Conservation (phyloP, 2,797 vertebrate genomes). For the Anas bahamensis region DNA sequence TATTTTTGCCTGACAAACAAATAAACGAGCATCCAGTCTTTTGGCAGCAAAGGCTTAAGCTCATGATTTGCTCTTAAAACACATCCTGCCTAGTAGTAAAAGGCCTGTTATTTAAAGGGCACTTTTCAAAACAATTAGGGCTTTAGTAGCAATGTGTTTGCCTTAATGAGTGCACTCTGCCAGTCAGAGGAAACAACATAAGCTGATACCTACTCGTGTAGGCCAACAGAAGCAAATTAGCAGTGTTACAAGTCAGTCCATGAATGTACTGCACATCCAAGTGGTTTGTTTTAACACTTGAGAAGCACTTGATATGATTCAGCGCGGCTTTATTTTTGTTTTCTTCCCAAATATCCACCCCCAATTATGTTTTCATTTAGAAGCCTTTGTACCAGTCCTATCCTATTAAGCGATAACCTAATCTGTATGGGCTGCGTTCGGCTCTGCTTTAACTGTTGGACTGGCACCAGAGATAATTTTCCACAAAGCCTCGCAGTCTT, state of each 20-base stretch:
- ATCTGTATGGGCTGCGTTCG: neutral
- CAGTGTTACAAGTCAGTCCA: neutral
- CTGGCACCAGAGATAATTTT: neutral
- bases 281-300: neutral
- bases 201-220: constrained; percentile 6
- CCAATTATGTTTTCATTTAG: neutral
- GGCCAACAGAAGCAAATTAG: constrained; percentile 19
- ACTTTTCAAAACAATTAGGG: constrained; percentile 57
- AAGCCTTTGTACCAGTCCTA: neutral
- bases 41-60: constrained; percentile 27
- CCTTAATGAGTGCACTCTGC: constrained; percentile 32
- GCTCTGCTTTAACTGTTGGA: neutral
- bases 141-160: constrained; percentile 39
- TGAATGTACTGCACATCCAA: neutral
- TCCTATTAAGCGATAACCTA: neutral
- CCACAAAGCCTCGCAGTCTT: neutral
- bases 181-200: constrained; percentile 19
- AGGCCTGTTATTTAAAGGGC: constrained; percentile 49
- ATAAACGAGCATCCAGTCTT: neutral
- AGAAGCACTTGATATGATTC: neutral
- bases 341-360: neutral
- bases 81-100: constrained; percentile 18
- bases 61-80: constrained; percentile 20
- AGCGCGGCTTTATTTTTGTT: neutral
- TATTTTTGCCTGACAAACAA: neutral